Base-by-base conservation (phyloP, 2,797 vertebrate species). In the Enteromius argenteus region DNA sequence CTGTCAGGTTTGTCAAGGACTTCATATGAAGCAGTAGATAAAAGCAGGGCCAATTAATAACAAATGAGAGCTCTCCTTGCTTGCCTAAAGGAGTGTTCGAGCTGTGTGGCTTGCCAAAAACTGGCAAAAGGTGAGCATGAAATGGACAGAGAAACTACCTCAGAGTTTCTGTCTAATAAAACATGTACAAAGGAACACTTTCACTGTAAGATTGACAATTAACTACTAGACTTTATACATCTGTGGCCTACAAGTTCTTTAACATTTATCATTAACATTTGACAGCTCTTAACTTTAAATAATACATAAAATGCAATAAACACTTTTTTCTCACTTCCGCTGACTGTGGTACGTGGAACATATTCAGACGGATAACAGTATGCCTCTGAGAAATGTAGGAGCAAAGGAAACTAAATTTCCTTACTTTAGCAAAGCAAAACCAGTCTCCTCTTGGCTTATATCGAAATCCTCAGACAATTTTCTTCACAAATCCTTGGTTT, bases 181-280 rank as follows among this genome's bases (percentile, higher is more conserved):
- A 72, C 30, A 80, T 21, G 23, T 74, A 49, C 42, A 72, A 71
- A 46, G 32, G 46, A 46, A 62, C 17, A 9, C 44, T n/a, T 53
- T 30, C 3, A 60, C 23, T 60, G 17, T 32, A 81, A 14, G 11
- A 58, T 56, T 72, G n/a, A 15, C 19, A 35, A 62, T 72, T 62
- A 60, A 60, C 68, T 46, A 30, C 9, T 37, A 68, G 32, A 14
- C 15, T 68, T 69, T 69, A 58, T 42, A 32, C 2, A 35, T 58
- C 79, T 19, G 46, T 64, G 68, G 62, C 64, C 82, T 46, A 68
- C 27, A 86, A 85, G 42, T 27, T 23, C 3, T 71, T 44, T 9
- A 72, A 27, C 1, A 10, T 49, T 23, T 3, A 58, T 58, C n/a
- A 56, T 58, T 58, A 17, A 11, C 15, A 30, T 72, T 51, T 51